phyloP scores from a whole-genome alignment of 2,797 vertebrate genomes.

The Triplophysa yarkandensis region DNA sequence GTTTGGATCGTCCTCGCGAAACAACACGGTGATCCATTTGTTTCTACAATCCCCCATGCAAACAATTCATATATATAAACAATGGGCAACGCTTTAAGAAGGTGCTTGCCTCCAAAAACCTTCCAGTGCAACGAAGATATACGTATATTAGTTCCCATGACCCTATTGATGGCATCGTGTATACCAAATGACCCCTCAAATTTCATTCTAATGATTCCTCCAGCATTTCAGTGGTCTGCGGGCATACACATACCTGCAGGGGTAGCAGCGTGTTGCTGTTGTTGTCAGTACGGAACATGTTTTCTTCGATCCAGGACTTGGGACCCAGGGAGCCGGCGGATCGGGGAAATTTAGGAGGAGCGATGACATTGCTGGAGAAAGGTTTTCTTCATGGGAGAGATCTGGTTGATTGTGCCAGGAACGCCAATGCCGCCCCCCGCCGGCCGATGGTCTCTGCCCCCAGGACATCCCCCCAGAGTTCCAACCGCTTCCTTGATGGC shows the following conservation, averaged over 20 bases:
- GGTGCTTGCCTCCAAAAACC: no score
- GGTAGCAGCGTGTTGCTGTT: constrained; percentile 97
- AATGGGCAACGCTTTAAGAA: neutral
- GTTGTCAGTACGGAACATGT: constrained; percentile 93
- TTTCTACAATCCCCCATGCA: constrained; percentile 9
- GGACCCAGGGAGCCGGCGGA: constrained; percentile 86
- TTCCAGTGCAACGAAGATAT: neutral
- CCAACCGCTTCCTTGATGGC: constrained; percentile 92
- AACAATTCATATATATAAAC: no score
- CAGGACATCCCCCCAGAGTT: constrained; percentile 92
- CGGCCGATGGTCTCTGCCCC: constrained; percentile 93
- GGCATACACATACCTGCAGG: constrained; percentile 83
- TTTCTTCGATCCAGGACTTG: constrained; percentile 96
- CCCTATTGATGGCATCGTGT: neutral
- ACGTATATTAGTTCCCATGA: neutral
- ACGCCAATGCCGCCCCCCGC: constrained; percentile 87
- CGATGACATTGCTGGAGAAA: constrained; percentile 95
- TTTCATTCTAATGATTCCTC: neutral
- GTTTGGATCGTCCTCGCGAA: constrained; percentile 33
- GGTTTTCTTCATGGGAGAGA: constrained; percentile 96
- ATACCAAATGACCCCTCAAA: no score
- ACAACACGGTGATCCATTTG: constrained; percentile 1
- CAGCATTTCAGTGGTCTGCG: neutral
- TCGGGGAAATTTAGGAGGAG: constrained; percentile 95
- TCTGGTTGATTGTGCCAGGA: constrained; percentile 89